Evolutionary conservation across 2,797 vertebrate genomes (phyloP).

Genomic region (Anomalospiza imberbis): DNA sequence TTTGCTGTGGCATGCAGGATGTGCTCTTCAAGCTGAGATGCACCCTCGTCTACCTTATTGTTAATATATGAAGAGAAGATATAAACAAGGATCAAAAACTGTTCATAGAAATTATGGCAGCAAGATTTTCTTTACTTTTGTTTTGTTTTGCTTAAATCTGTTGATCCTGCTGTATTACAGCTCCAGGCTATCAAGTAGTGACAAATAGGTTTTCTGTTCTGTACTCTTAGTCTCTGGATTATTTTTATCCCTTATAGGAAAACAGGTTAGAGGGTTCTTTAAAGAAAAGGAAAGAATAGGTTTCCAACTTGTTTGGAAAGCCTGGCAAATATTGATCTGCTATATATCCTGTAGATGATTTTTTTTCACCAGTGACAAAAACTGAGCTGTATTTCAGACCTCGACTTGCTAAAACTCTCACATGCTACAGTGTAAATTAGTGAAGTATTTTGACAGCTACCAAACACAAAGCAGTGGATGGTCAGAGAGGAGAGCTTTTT

Average conservation of each 20-base stretch:
- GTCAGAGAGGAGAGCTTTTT: constrained; percentile 16
- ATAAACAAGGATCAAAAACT: background rate
- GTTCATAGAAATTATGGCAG: background rate
- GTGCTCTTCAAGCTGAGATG: background rate
- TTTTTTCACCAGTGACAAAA: constrained; percentile 38
- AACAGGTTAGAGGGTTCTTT: background rate
- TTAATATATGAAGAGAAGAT: background rate
- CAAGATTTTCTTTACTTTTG: background rate
- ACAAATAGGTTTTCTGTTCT: constrained; percentile 47
- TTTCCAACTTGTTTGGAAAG: constrained; percentile 12
- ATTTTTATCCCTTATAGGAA: constrained; percentile 1
- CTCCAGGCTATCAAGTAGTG: background rate
- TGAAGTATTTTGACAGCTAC: background rate
- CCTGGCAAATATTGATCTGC: constrained; percentile 12
- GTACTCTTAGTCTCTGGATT: background rate
- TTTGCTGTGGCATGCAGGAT: background rate
- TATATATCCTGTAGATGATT: background rate
- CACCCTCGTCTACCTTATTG: background rate
- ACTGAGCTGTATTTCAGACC: background rate
- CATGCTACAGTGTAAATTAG: background rate
- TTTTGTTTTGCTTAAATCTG: background rate
- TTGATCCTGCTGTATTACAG: background rate
- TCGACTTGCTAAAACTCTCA: background rate
- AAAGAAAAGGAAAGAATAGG: background rate
- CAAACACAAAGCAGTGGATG: background rate